Evolutionary conservation across 2,113 vertebrate genomes (phyloP).

Genomic region (Oncorhynchus kisutch): DNA sequence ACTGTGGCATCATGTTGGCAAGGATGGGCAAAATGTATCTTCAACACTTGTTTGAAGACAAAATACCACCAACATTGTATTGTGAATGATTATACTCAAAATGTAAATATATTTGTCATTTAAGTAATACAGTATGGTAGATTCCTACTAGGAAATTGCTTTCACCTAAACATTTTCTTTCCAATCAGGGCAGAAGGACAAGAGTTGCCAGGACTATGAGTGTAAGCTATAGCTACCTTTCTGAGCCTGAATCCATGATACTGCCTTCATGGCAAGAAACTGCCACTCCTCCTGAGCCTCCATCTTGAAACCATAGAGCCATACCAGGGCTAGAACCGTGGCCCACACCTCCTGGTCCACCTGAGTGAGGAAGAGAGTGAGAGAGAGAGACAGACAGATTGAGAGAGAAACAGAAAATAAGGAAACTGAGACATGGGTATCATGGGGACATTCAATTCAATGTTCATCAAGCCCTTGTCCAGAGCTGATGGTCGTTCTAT

Average conservation of each 20-base stretch:
- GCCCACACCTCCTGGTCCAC: conserved; percentile 72
- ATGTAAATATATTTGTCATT: too few relatives aligned
- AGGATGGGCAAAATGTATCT: neutral
- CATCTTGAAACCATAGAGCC: conserved; percentile 72
- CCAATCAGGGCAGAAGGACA: neutral
- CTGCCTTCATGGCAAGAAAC: conserved; percentile 73
- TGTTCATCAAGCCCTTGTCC: neutral
- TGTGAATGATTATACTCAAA: neutral
- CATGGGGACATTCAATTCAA: too few relatives aligned
- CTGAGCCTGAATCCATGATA: conserved; percentile 67
- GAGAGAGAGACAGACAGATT: too few relatives aligned
- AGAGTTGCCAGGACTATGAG: neutral
- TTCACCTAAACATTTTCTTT: too few relatives aligned
- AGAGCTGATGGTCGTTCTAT: neutral
- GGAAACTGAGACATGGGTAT: too few relatives aligned
- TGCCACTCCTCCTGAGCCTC: conserved; percentile 72
- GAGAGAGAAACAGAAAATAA: neutral
- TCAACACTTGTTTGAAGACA: neutral
- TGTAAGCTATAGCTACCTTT: conserved; percentile 51
- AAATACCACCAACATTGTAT: neutral
- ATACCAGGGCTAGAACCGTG: conserved; percentile 78
- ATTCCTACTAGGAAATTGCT: too few relatives aligned
- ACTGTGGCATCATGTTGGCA: too few relatives aligned
- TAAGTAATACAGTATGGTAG: too few relatives aligned
- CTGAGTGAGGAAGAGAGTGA: conserved; percentile 28